These are phyloP conservation scores for Vollenhovia emeryi DNA, from an alignment of 1,140 invertebrate species.

Conservation along the genomic window DNA sequence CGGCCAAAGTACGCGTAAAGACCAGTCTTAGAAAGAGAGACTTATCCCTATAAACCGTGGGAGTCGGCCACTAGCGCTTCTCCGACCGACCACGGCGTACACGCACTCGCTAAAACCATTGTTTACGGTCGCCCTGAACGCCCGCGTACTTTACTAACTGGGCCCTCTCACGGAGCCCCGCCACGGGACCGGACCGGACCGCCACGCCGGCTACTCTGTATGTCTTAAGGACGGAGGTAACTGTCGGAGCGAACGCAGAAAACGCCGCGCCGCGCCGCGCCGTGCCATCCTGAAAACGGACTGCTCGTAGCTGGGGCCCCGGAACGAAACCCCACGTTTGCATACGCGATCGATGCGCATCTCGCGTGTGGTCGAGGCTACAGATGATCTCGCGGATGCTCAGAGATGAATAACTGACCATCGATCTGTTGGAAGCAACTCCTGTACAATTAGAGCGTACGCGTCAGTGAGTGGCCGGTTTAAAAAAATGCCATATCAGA, in stretches of 20 bases:
- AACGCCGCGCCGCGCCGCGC: neutral
- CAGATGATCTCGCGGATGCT: neutral
- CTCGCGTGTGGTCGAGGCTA: conserved; percentile 34
- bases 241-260: conserved; percentile 48
- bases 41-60: conserved; percentile 76
- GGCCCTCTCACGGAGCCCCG: conserved; percentile 69
- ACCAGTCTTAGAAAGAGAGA: conserved; percentile 50
- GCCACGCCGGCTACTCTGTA: conserved; percentile 37
- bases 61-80: conserved; percentile 71
- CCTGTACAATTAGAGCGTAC: neutral
- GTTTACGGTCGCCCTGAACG: conserved; percentile 80
- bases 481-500: neutral
- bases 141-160: conserved; percentile 80
- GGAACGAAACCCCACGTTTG: neutral
- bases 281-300: neutral
- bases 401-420: conserved; percentile 25
- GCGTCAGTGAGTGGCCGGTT: neutral
- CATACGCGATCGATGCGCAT: neutral
- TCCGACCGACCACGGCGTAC: conserved; percentile 63
- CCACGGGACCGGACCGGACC: neutral
- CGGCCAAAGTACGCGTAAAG: conserved; percentile 76
- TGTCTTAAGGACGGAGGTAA: conserved; percentile 46
- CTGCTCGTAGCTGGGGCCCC: neutral
- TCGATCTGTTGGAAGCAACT: conserved; percentile 5
- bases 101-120: conserved; percentile 82